Conservation (phyloP, 2,797 vertebrate species). For the Chelon auratus region DNA sequence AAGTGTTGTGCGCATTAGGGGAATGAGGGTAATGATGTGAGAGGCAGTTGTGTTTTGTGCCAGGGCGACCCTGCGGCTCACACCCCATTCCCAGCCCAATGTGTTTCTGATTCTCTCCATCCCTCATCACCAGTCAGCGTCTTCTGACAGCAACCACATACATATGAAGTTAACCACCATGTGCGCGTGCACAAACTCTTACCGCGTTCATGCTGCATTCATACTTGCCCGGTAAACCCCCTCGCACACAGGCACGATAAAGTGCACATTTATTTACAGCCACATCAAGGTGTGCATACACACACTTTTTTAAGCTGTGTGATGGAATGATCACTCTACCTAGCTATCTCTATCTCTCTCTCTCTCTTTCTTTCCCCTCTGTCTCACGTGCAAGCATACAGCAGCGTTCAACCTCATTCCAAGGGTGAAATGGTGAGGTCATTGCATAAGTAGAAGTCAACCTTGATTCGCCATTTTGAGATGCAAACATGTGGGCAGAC, state of each 20-base stretch:
- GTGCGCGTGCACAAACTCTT: slow-evolving; percentile 1
- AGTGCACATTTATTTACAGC: slow-evolving; percentile 50
- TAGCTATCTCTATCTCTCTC: slow-evolving; percentile 35
- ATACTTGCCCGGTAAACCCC: slow-evolving; percentile 46
- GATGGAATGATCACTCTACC: slow-evolving; percentile 47
- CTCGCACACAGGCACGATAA: slow-evolving; percentile 31
- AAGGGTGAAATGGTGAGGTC: slow-evolving; percentile 75
- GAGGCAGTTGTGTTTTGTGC: slow-evolving; percentile 79
- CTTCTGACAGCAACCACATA: slow-evolving; percentile 75
- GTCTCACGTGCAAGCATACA: slow-evolving; percentile 47
- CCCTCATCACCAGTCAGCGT: slow-evolving; percentile 80
- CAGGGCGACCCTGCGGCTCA: slow-evolving; percentile 84
- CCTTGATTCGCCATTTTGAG: slow-evolving; percentile 65
- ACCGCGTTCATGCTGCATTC: slow-evolving; percentile 17
- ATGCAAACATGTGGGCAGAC: slow-evolving; percentile 70
- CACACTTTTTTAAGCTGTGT: slow-evolving; percentile 58
- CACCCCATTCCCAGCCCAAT: slow-evolving; percentile 81
- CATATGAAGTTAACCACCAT: slow-evolving; percentile 59
- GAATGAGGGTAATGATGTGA: slow-evolving; percentile 87
- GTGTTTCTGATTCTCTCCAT: slow-evolving; percentile 85
- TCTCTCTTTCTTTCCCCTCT: background rate
- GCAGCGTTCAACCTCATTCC: slow-evolving; percentile 68
- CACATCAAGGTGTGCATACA: slow-evolving; percentile 63
- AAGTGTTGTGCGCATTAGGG: slow-evolving; percentile 85
- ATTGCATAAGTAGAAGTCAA: slow-evolving; percentile 73